Percentiles rank a stretch among this genome's conserved stretches.
Conservation (phyloP, 2,797 vertebrate genomes). For the Momotus momota region DNA sequence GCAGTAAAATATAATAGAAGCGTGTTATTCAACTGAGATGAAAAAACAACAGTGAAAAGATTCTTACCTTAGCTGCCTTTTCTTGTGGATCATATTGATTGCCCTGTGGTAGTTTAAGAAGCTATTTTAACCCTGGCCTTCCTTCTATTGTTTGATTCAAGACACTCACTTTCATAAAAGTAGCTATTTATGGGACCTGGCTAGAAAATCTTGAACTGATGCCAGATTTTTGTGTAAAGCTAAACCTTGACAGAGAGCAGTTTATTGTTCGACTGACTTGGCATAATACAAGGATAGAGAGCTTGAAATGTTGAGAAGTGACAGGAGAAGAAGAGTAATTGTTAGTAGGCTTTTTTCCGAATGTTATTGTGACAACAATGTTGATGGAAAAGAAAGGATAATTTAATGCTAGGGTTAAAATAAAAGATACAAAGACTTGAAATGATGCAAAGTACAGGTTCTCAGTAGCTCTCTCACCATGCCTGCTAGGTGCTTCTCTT, state of each 20-base stretch:
- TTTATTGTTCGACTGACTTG: constrained; percentile 64
- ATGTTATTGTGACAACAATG: not conserved
- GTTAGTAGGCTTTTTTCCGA: not conserved
- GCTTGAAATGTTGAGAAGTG: not conserved
- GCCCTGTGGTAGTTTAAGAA: not conserved
- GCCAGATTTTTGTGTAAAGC: constrained; percentile 52
- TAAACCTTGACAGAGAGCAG: constrained; percentile 39
- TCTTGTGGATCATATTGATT: not conserved
- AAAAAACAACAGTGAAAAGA: not conserved
- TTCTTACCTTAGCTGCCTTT: constrained; percentile 43
- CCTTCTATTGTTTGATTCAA: constrained; percentile 68
- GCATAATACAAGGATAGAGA: constrained; percentile 35
- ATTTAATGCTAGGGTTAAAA: not conserved
- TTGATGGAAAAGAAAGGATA: not conserved
- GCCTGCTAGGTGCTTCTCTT: not conserved
- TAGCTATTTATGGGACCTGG: constrained; percentile 66
- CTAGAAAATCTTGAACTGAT: constrained; percentile 6
- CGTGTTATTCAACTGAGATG: not conserved
- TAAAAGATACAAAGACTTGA: not conserved
- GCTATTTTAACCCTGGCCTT: constrained; percentile 64
- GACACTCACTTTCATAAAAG: constrained; percentile 61
- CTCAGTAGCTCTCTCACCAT: not conserved
- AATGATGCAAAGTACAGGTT: not conserved
- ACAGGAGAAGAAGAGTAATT: constrained; percentile 14
- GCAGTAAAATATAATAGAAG: not conserved